A percentile compares a stretch with the other conserved stretches of the same genome.
Conservation (phyloP, 2,113 vertebrate genomes). For the Lophotis ruficrista region DNA sequence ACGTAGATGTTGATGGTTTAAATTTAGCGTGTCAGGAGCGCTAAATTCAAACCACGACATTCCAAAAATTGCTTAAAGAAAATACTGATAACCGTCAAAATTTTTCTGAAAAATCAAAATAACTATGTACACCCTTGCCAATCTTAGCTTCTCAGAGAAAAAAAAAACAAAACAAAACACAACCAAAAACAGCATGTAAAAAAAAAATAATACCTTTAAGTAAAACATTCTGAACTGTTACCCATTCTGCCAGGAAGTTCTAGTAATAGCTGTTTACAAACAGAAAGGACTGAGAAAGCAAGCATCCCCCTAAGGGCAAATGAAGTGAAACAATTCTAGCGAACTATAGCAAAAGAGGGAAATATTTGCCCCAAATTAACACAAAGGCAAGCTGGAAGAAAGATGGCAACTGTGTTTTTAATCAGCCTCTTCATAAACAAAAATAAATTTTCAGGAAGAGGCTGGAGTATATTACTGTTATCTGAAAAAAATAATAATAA, state of each 20-base stretch:
- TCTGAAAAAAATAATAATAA: neutral
- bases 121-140: constrained; percentile 31
- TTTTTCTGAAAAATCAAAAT: neutral
- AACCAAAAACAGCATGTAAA: neutral
- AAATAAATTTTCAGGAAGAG: neutral
- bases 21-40: neutral
- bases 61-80: neutral
- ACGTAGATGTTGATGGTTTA: neutral
- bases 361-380: neutral
- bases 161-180: neutral
- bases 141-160: neutral
- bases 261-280: neutral
- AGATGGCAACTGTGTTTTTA: neutral
- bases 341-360: neutral
- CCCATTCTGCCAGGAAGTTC: neutral
- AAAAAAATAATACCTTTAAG: neutral
- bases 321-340: neutral
- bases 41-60: neutral
- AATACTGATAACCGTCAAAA: constrained; percentile 52
- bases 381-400: constrained; percentile 32
- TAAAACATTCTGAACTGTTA: neutral
- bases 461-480: neutral
- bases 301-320: neutral
- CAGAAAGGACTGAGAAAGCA: neutral
- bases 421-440: neutral